Conservation (phyloP, 2,113 vertebrate genomes). For the Elaphurus davidianus region DNA sequence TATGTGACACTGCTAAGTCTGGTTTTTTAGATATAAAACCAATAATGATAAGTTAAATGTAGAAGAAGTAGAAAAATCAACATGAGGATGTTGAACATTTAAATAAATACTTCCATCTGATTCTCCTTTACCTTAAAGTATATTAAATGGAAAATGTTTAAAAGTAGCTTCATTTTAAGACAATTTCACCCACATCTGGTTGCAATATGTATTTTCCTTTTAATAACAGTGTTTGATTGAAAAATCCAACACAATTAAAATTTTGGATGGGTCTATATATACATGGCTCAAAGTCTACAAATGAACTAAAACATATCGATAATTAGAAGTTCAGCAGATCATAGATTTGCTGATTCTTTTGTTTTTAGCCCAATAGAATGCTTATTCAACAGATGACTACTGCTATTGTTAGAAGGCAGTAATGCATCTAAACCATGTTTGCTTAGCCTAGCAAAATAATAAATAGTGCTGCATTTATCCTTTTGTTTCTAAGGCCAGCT, state of each 20-base stretch:
- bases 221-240: not conserved
- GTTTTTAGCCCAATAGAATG: constrained; percentile 1
- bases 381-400: constrained; percentile 66
- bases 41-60: not conserved
- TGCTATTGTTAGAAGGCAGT: constrained; percentile 39
- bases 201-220: constrained; percentile 16
- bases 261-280: not conserved
- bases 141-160: not conserved
- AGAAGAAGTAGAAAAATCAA: not conserved
- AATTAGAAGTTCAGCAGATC: constrained; percentile 33
- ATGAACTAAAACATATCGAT: not conserved
- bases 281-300: not conserved
- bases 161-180: not conserved
- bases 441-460: constrained; percentile 77
- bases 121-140: not conserved
- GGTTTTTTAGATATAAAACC: not conserved
- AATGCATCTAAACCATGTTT: constrained; percentile 60
- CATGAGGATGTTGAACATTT: not conserved
- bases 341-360: constrained; percentile 54
- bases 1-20: not conserved
- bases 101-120: not conserved
- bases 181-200: not conserved
- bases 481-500: constrained; percentile 71
- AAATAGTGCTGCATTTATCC: constrained; percentile 71
- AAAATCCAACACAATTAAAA: not conserved